A percentile compares a stretch with the other conserved stretches of the same genome.
These are phyloP conservation scores for Drosophila diplacantha DNA, from an alignment of 2,888 invertebrate species.

Conservation along the genomic window DNA sequence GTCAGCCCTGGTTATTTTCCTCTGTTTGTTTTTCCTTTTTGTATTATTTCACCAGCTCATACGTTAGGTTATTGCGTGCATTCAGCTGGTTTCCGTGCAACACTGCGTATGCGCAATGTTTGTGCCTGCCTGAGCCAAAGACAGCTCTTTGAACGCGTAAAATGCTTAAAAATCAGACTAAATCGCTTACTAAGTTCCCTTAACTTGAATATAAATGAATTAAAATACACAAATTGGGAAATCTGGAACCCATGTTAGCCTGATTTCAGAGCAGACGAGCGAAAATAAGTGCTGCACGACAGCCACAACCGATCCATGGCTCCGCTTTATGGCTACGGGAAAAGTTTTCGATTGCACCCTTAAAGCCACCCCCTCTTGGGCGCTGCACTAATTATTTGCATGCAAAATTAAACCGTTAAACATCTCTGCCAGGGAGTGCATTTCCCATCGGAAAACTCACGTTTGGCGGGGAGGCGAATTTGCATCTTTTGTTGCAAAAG, in stretches of 20 bases:
- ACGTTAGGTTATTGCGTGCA: constrained; percentile 14
- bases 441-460: constrained; percentile 30
- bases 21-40: background rate
- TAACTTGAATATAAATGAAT: background rate
- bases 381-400: constrained; percentile 47
- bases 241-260: too few relatives aligned
- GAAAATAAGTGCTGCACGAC: background rate
- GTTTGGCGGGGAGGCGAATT: constrained; percentile 36
- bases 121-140: background rate
- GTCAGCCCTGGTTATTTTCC: constrained; percentile 6
- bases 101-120: constrained; percentile 27
- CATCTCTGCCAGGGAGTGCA: constrained; percentile 18
- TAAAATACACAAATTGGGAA: background rate
- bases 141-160: background rate
- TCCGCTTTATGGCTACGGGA: constrained; percentile 19
- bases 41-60: constrained; percentile 3
- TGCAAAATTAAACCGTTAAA: constrained; percentile 40
- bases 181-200: background rate
- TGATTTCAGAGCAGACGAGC: background rate
- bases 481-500: constrained; percentile 46
- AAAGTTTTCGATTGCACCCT: constrained; percentile 31
- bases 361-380: constrained; percentile 14
- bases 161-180: background rate
- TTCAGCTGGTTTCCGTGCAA: background rate
- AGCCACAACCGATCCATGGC: constrained; percentile 22